phyloP scores from a whole-genome alignment of 2,888 invertebrate genomes.

The Hirudinaria manillensis region DNA sequence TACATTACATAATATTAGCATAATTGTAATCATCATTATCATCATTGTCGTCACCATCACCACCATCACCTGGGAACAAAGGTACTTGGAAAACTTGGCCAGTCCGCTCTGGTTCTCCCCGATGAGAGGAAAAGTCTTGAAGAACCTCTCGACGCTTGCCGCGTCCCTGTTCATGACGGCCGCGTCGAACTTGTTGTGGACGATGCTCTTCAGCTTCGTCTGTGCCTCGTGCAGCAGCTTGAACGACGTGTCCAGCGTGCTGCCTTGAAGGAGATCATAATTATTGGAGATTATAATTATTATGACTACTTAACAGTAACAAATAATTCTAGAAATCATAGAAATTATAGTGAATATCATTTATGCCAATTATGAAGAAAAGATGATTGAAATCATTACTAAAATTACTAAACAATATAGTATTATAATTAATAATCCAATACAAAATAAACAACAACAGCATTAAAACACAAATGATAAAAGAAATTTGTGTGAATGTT shows the following conservation, averaged over 20 bases:
- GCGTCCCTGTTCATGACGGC: constrained; percentile 39
- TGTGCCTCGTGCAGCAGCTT: constrained; percentile 71
- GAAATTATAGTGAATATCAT: neutral
- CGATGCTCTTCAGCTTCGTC: constrained; percentile 64
- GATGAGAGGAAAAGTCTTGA: constrained; percentile 90
- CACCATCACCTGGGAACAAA: constrained; percentile 66
- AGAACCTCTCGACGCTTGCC: constrained; percentile 68
- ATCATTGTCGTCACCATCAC: too few species aligned
- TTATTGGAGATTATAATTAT: neutral
- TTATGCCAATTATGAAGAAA: too few species aligned
- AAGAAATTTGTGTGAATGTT: too few species aligned
- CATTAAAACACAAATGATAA: too few species aligned
- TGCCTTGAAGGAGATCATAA: constrained; percentile 52
- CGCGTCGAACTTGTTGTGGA: constrained; percentile 61
- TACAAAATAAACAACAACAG: too few species aligned
- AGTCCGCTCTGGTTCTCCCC: constrained; percentile 86
- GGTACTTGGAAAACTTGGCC: constrained; percentile 75
- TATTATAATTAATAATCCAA: too few species aligned
- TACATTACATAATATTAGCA: too few species aligned
- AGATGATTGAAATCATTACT: too few species aligned
- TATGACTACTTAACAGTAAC: neutral
- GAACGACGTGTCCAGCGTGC: constrained; percentile 68
- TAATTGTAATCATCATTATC: too few species aligned
- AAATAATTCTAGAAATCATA: constrained; percentile 15
- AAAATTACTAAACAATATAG: too few species aligned